Evolutionary conservation across 1,140 invertebrate genomes (phyloP), one percentile per base, ranked within the genome.

Genomic region (Danaus melanippus): DNA sequence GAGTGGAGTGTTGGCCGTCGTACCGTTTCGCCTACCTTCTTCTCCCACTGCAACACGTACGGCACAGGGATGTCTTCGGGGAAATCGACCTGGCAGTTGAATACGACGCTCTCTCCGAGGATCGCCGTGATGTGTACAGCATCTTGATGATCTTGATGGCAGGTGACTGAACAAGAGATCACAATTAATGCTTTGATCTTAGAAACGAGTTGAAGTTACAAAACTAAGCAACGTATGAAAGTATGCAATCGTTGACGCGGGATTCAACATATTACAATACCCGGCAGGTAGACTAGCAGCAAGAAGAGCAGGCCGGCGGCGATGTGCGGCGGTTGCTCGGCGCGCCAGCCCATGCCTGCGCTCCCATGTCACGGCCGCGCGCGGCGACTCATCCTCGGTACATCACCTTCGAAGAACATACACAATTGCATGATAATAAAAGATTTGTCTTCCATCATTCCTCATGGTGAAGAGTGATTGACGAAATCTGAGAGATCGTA

Each of bases 21-120:
- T 95, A 95, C 93, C 94, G 92, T 93, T 89, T 95, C 93, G 92
- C 93, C 93, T 93, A 97, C 95, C 93, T 97, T 96, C 92, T 97
- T 97, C 92, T 97, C 94, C 96, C 96, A 98, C 91, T 97, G 96
- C 82, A 97, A 93, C 89, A 97, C 95, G 90, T 97, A 97, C 87
- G 96, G 95, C 88, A 97, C 95, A 74, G 95, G 94, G 87, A 96
- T 93, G 88, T 95, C 94, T 85, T 95, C 94, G 66, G 96, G 96
- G 89, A 96, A 97, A 86, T 97, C 95, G 87, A 98, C 95, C 88
- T 95, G 94, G 89, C 96, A 98, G 89, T 97, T 97, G 90, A 98
- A 95, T 77, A 97, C 94, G 85, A 97, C 96, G 72, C 94, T 96
- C 88, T 97, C 96, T 75, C 96, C 96, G 74, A 97, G 90, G 86